phyloP scores from a whole-genome alignment of 2,113 vertebrate species.

The Serranochromis macrocephalus region DNA sequence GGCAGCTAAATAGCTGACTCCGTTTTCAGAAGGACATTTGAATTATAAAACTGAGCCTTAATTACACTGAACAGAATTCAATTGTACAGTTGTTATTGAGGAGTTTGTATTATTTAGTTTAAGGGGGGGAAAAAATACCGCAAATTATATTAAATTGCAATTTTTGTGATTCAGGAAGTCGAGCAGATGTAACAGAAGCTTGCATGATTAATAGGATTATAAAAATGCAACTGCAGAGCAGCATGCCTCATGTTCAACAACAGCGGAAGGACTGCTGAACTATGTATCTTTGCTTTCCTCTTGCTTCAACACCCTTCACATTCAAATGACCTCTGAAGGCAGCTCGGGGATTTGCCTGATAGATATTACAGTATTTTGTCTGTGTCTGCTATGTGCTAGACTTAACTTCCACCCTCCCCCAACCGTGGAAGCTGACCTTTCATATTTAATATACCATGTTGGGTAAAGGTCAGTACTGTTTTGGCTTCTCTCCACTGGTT shows the following conservation, averaged over 20 bases:
- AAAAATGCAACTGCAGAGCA: neutral
- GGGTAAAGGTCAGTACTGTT: slow-evolving; percentile 74
- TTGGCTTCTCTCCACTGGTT: slow-evolving; percentile 67
- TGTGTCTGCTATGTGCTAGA: slow-evolving; percentile 22
- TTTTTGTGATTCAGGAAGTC: neutral
- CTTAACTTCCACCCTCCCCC: slow-evolving; percentile 18
- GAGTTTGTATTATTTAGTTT: neutral
- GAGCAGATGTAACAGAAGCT: slow-evolving; percentile 13
- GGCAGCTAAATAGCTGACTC: slow-evolving; percentile 3
- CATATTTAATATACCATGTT: slow-evolving; percentile 71
- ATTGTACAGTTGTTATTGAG: neutral
- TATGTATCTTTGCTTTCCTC: slow-evolving; percentile 3
- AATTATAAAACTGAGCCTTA: neutral
- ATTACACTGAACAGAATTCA: slow-evolving; percentile 12
- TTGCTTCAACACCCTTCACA: slow-evolving; percentile 22
- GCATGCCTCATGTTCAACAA: neutral
- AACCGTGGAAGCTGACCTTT: slow-evolving; percentile 65
- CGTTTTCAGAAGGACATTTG: neutral
- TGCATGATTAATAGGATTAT: neutral
- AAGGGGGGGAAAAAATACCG: neutral
- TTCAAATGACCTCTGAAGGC: slow-evolving; percentile 59
- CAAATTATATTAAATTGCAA: neutral
- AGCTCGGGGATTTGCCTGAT: slow-evolving; percentile 19
- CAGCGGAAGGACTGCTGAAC: neutral
- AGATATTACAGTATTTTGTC: slow-evolving; percentile 58